Conservation (phyloP, 2,113 vertebrate genomes). For the Podocnemis expansa region DNA sequence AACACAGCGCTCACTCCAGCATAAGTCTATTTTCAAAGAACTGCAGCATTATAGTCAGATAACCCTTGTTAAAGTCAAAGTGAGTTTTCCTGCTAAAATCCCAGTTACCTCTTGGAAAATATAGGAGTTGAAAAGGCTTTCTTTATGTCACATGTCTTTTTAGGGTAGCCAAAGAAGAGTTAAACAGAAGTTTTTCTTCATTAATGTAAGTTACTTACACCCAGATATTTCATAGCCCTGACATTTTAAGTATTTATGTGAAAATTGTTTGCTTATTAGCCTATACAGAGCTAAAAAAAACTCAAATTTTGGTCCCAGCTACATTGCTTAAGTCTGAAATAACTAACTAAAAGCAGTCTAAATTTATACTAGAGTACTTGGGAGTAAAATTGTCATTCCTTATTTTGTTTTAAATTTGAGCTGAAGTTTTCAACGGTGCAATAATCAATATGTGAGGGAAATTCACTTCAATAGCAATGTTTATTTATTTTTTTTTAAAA, state of each 20-base stretch:
- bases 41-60: slow-evolving; percentile 30
- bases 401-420: neutral
- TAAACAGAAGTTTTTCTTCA: neutral
- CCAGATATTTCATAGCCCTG: neutral
- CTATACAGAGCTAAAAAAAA: neutral
- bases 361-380: neutral
- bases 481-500: neutral
- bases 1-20: slow-evolving; percentile 19
- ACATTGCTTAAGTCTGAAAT: accelerated
- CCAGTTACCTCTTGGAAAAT: slow-evolving; percentile 40
- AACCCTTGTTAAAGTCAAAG: slow-evolving; percentile 52
- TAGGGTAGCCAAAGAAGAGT: neutral
- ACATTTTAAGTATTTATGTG: neutral
- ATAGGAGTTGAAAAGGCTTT: slow-evolving; percentile 36
- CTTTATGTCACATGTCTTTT: neutral
- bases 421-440: neutral
- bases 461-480: neutral
- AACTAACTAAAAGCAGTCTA: neutral
- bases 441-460: accelerated
- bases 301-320: neutral
- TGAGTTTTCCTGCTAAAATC: slow-evolving; percentile 55
- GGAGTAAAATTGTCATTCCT: neutral
- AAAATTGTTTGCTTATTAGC: neutral
- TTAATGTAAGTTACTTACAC: neutral
- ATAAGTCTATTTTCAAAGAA: slow-evolving; percentile 19